Conservation (phyloP, 1,140 invertebrate genomes). For the Piezodorus guildinii region DNA sequence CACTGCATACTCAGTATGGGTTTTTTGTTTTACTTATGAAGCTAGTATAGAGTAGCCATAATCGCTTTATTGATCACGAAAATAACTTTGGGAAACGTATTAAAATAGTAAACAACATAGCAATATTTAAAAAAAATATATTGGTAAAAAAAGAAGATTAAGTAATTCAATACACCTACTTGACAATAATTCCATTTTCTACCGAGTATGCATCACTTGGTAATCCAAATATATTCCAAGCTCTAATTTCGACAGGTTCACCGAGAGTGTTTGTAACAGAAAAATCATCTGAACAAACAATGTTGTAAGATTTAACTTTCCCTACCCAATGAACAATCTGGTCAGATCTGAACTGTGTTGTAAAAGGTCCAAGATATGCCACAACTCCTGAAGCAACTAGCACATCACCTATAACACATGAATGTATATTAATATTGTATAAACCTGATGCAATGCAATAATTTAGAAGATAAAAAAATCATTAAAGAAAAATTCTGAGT, state of each 20-base stretch:
- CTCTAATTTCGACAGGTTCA: constrained; percentile 72
- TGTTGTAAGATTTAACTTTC: constrained; percentile 48
- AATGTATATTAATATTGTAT: neutral
- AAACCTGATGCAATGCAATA: no score
- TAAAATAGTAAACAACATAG: no score
- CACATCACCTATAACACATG: constrained; percentile 57
- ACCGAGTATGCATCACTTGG: constrained; percentile 81
- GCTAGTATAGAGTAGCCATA: no score
- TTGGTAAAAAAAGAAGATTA: no score
- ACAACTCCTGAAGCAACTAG: constrained; percentile 78
- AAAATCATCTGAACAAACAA: constrained; percentile 65
- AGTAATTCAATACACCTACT: constrained; percentile 40
- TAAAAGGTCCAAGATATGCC: constrained; percentile 85
- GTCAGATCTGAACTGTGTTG: constrained; percentile 55
- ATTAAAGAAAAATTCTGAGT: no score
- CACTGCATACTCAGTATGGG: no score
- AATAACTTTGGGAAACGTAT: no score
- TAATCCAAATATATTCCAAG: constrained; percentile 84
- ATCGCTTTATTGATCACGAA: no score
- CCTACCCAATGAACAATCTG: constrained; percentile 64
- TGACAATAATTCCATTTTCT: constrained; percentile 85
- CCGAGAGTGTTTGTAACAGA: constrained; percentile 64
- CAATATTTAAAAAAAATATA: no score
- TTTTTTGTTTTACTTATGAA: no score
- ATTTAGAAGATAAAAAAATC: no score